Conservation (phyloP, 2,113 vertebrate genomes). For the Peromyscus leucopus region DNA sequence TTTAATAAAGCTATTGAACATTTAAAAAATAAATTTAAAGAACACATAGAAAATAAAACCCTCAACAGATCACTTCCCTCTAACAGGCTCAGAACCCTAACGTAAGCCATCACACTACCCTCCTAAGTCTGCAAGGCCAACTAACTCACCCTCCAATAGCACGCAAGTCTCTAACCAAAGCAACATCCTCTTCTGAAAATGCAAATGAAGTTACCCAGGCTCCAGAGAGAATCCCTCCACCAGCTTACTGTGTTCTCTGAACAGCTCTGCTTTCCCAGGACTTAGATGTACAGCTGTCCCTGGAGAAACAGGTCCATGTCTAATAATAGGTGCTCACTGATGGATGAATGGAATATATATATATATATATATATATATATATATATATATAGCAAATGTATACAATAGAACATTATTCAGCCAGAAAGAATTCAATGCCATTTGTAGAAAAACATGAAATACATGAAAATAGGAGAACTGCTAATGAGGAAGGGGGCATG, state of each 20-base stretch:
- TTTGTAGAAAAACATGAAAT: background rate
- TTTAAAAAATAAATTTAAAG: constrained; percentile 2
- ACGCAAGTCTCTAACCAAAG: background rate
- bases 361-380: no score
- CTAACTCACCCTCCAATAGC: background rate
- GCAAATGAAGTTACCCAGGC: background rate
- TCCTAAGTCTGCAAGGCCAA: background rate
- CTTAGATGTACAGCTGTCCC: background rate
- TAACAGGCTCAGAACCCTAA: background rate
- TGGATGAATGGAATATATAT: background rate
- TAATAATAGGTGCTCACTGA: background rate
- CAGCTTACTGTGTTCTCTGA: background rate
- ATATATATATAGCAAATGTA: no score
- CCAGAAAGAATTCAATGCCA: background rate
- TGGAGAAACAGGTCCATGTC: background rate
- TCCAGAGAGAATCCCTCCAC: background rate
- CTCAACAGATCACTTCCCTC: background rate
- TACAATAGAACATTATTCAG: background rate
- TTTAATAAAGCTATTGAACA: constrained; percentile 9
- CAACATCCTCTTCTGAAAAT: constrained; percentile 14
- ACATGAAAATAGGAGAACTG: background rate
- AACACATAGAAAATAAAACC: background rate
- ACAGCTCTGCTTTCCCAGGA: background rate
- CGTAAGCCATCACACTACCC: background rate
- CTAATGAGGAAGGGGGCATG: background rate